Percentiles rank a stretch among this genome's conserved stretches.
Conservation (phyloP, 1,140 invertebrate genomes). For the Drosophila nebulosa region DNA sequence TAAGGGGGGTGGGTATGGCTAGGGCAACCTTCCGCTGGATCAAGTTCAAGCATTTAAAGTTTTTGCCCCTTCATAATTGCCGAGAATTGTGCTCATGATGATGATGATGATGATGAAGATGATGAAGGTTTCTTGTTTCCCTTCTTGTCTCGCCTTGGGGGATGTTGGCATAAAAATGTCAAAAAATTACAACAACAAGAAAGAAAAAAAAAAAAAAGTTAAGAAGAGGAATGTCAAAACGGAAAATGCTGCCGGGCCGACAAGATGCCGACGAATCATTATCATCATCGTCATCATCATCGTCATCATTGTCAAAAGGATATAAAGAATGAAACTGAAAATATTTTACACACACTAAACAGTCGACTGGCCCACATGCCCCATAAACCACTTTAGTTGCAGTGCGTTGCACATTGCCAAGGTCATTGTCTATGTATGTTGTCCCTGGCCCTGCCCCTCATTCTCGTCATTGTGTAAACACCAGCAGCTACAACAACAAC, state of each 20-base stretch:
- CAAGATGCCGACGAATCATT: conserved; percentile 24
- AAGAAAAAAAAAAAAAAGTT: conserved; percentile 1
- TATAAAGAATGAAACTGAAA: not conserved
- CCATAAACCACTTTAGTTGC: not conserved
- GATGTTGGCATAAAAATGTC: conserved; percentile 36
- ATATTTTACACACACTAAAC: conserved; percentile 3
- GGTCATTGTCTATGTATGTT: conserved; percentile 39
- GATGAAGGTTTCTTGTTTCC: conserved; percentile 38
- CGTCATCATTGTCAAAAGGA: not conserved
- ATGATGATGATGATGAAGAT: conserved; percentile 6
- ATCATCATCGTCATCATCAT: not conserved
- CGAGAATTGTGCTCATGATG: conserved; percentile 33
- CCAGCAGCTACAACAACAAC: conserved; percentile 4
- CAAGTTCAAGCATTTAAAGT: conserved; percentile 64
- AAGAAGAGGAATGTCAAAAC: conserved; percentile 38
- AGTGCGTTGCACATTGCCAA: conserved; percentile 38
- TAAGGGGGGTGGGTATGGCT: not conserved
- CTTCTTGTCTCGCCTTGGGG: conserved; percentile 43
- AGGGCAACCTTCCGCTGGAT: conserved; percentile 50
- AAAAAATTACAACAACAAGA: conserved; percentile 22
- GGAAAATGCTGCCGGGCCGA: conserved; percentile 36
- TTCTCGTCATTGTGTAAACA: conserved; percentile 25
- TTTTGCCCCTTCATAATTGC: conserved; percentile 63
- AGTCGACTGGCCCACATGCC: not conserved
- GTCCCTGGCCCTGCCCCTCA: not conserved